Conservation (phyloP, 2,797 vertebrate species). For the Onychomys arenicola region DNA sequence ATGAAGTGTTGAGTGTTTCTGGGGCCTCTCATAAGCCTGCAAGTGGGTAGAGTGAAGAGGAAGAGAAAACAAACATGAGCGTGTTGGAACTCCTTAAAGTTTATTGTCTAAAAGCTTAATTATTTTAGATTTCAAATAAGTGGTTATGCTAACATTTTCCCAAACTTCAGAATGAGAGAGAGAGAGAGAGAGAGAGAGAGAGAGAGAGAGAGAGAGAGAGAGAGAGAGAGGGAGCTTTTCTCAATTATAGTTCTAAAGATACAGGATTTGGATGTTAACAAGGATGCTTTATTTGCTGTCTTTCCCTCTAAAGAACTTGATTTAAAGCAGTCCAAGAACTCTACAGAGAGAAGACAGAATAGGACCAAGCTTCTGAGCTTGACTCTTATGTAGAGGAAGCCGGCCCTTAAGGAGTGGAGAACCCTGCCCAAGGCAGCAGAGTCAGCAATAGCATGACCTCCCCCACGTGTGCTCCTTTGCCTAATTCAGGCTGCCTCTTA, state of each 20-base stretch:
- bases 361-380: neutral
- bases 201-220: neutral
- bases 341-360: neutral
- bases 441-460: neutral
- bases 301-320: neutral
- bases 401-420: neutral
- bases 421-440: neutral
- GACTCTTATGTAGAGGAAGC: neutral
- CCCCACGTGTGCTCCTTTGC: accelerated
- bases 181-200: neutral
- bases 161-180: constrained; percentile 49
- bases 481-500: neutral
- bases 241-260: constrained; percentile 37
- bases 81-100: neutral
- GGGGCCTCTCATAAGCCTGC: constrained; percentile 95
- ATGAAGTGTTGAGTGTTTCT: constrained; percentile 92
- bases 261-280: constrained; percentile 26
- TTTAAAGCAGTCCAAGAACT: constrained; percentile 2
- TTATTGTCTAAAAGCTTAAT: constrained; percentile 44
- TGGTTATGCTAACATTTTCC: neutral
- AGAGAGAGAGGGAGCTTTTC: constrained; percentile 9
- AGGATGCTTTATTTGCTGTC: neutral
- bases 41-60: constrained; percentile 63
- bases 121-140: constrained; percentile 47
- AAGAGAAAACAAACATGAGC: constrained; percentile 59